Evolutionary conservation across 2,888 invertebrate genomes (phyloP).

Genomic region (Syritta pipiens): DNA sequence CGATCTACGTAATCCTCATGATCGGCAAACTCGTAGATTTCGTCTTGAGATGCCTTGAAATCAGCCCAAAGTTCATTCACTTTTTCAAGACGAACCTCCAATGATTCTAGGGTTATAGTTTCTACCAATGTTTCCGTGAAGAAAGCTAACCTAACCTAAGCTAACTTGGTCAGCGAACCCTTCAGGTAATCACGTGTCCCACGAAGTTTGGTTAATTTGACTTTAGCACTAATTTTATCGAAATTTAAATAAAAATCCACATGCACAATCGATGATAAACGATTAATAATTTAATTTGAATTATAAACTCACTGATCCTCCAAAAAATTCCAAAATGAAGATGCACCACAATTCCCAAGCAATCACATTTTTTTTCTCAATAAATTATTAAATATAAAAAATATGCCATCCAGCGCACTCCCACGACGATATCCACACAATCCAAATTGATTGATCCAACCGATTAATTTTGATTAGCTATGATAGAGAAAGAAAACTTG

Average conservation of each 20-base stretch:
- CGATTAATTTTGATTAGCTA: too few species aligned
- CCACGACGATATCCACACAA: too few species aligned
- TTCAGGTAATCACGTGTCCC: not conserved
- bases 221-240: not conserved
- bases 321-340: too few species aligned
- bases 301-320: too few species aligned
- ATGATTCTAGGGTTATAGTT: not conserved
- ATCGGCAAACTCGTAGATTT: not conserved
- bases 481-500: too few species aligned
- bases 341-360: too few species aligned
- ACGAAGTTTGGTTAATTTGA: not conserved
- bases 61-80: not conserved
- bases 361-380: too few species aligned
- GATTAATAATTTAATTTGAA: too few species aligned
- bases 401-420: too few species aligned
- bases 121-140: not conserved
- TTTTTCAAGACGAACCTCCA: not conserved
- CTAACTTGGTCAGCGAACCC: not conserved
- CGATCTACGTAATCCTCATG: not conserved
- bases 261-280: too few species aligned
- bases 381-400: too few species aligned
- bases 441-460: too few species aligned
- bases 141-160: not conserved
- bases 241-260: not conserved
- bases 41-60: not conserved